Percentiles rank a stretch among this genome's conserved stretches.
Conservation (phyloP, 2,113 vertebrate species). For the Melanostigma gelatinosum region DNA sequence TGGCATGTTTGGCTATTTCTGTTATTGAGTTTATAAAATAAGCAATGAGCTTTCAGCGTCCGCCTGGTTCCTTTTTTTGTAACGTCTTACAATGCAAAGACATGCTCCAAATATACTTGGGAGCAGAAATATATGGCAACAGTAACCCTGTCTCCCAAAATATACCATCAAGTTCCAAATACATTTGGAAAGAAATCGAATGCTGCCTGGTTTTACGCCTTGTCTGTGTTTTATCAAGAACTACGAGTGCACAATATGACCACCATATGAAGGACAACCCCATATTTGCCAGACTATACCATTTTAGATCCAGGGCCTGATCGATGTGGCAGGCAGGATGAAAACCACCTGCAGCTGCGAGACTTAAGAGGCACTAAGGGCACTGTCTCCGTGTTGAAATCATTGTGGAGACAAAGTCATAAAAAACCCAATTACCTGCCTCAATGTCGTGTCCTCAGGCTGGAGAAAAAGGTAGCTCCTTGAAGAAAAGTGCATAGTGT, state of each 20-base stretch:
- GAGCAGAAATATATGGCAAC: neutral
- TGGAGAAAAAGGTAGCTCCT: neutral
- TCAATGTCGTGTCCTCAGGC: neutral
- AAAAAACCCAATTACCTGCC: neutral
- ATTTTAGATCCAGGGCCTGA: neutral
- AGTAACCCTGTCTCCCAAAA: neutral
- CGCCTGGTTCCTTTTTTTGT: neutral
- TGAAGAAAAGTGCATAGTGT: neutral
- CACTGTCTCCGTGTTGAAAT: neutral
- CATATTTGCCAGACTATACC: neutral
- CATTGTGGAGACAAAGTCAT: neutral
- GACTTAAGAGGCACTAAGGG: neutral
- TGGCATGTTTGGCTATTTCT: constrained; percentile 40
- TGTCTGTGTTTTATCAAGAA: neutral
- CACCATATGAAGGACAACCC: neutral
- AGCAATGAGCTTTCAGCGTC: constrained; percentile 11
- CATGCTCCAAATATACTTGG: neutral
- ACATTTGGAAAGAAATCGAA: neutral
- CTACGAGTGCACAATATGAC: too few species aligned
- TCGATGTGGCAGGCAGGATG: neutral
- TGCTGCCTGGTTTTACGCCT: neutral
- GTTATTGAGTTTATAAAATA: constrained; percentile 28
- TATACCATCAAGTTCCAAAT: neutral
- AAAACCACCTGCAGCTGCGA: neutral
- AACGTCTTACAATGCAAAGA: constrained; percentile 2